Evolutionary conservation across 2,888 invertebrate genomes (phyloP).

Genomic region (Diaprepes abbreviatus): DNA sequence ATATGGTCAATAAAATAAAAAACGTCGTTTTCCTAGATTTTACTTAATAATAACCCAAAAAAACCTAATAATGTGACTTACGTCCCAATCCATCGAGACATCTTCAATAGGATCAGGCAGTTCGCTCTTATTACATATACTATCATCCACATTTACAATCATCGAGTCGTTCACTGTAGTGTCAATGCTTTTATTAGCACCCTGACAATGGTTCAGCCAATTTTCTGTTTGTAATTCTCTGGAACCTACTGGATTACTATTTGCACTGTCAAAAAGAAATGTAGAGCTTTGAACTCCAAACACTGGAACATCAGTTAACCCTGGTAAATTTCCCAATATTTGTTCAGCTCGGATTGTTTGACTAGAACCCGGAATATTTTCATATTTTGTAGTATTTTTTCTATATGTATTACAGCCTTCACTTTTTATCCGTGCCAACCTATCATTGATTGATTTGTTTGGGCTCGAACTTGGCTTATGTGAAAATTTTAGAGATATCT

Average conservation of each 20-base stretch:
- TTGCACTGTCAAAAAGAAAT: no score
- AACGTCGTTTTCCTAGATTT: no score
- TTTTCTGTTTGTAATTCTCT: not conserved
- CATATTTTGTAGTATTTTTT: no score
- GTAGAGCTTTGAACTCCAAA: no score
- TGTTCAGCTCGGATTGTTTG: not conserved
- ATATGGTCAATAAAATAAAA: no score
- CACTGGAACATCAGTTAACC: no score
- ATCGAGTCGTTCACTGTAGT: conserved; percentile 30
- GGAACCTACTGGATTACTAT: no score
- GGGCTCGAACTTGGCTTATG: not conserved
- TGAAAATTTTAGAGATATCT: not conserved
- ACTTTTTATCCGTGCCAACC: conserved; percentile 4
- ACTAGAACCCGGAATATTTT: not conserved
- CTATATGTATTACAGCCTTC: not conserved
- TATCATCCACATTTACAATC: conserved; percentile 35
- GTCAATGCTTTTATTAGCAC: not conserved
- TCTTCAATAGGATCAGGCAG: conserved; percentile 31
- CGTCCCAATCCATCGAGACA: conserved; percentile 45
- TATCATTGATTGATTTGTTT: not conserved
- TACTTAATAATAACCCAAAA: no score
- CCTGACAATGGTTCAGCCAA: conserved; percentile 16
- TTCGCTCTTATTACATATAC: conserved; percentile 26
- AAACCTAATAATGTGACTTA: no score
- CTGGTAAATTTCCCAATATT: not conserved